Percentiles rank a stretch among this genome's conserved stretches.
These are phyloP conservation scores for Albula glossodonta DNA, from an alignment of 2,113 vertebrate species.

Conservation along the genomic window DNA sequence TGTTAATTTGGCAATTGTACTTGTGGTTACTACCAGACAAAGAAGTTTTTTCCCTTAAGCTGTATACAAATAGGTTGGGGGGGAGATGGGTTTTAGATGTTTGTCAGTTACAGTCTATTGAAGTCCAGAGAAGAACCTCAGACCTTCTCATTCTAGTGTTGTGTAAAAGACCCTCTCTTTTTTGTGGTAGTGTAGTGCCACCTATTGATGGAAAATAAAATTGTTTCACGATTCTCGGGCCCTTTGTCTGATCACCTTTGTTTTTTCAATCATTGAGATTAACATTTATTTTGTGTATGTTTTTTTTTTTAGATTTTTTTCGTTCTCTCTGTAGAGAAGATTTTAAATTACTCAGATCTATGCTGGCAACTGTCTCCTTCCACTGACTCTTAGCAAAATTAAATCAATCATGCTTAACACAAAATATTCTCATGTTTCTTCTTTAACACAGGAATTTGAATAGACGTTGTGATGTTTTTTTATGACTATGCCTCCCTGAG, in stretches of 20 bases:
- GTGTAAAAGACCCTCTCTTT: slow-evolving; percentile 48
- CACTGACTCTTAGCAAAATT: no score
- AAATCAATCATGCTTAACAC: no score
- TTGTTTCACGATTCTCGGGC: slow-evolving; percentile 27
- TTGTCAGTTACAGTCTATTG: slow-evolving; percentile 80
- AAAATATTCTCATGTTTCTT: background rate
- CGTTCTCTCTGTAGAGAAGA: background rate
- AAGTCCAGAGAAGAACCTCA: slow-evolving; percentile 71
- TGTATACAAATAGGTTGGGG: slow-evolving; percentile 69
- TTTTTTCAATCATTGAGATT: background rate
- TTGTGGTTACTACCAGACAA: slow-evolving; percentile 66
- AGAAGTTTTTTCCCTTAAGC: slow-evolving; percentile 61
- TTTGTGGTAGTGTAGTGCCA: slow-evolving; percentile 76
- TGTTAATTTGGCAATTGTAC: no score
- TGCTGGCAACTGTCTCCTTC: no score
- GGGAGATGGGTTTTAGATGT: slow-evolving; percentile 75
- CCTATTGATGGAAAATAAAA: slow-evolving; percentile 61
- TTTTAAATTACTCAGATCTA: no score
- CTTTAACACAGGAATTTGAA: background rate
- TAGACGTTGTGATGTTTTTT: background rate
- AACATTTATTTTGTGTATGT: background rate
- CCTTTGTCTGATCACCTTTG: slow-evolving; percentile 46
- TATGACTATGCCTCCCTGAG: background rate
- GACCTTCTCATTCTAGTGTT: slow-evolving; percentile 62
- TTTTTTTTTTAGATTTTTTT: background rate